Evolutionary conservation across 2,797 vertebrate species (phyloP), one percentile per base, ranked within the genome.

Genomic region (Enteromius anoplus): DNA sequence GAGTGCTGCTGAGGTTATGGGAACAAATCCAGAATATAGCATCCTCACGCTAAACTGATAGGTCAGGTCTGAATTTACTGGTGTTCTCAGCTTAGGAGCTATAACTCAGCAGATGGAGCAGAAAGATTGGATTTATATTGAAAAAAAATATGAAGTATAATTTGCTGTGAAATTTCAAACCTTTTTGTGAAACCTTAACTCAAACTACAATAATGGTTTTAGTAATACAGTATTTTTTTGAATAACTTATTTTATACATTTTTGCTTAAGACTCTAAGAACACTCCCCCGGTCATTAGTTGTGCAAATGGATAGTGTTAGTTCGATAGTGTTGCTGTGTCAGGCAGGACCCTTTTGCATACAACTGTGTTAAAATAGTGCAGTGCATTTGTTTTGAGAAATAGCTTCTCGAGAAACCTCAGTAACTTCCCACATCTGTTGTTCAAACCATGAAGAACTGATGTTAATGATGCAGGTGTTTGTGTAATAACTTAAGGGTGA

Each of bases 11-110:
- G n/a, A 49, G 49, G 51, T 64, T 75, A 66, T 55, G 60, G 40
- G 55, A 75, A 70, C 69, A 69, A 45, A 70, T 73, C 26, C 40
- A 82, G 77, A 85, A 81, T 81, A 80, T 72, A 12, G 65, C 58
- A 23, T 55, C 49, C 17, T 14, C 3, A 49, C 85, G 81, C 29
- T 78, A 82, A 83, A 85, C 81, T 66, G 75, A 66, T 71, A 68
- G 40, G 51, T 32, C 29, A 17, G 78, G 58, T 68, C 72, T 80
- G 64, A 42, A 66, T 75, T 83, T 71, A 82, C 60, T 45, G 73
- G 23, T 78, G 69, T 85, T 86, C 64, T 75, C n/a, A 71, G 21
- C 11, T 80, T 47, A 70, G 51, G 11, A 58, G 23, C 32, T 26
- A 34, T 66, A 65, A 82, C 47, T 64, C 15, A 23, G 8, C 10